Base-by-base conservation (phyloP, 2,797 vertebrate species). In the Fistularia commersonii region DNA sequence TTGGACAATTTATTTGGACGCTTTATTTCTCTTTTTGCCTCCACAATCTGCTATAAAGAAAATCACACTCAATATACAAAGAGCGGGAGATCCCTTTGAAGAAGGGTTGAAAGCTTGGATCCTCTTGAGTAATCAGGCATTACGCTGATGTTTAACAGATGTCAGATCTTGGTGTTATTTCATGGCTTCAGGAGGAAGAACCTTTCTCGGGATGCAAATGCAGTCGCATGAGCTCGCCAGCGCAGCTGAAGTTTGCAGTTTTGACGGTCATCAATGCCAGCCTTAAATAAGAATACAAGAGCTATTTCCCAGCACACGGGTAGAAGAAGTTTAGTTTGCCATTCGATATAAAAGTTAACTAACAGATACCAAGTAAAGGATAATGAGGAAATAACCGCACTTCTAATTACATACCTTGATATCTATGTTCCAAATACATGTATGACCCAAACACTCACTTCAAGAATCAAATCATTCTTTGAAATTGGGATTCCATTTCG, bases 141-240 rank as follows among this genome's bases (percentile, higher is more conserved):
- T 47, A 44, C 33, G 48, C 40, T 71, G 48, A 76, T 51, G 14
- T 33, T 9, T 11, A 45, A 32, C 66, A 76, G 50, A 71, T 67
- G 72, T 69, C 23, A 46, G 38, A 54, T 38, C 12, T 43, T 41
- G 44, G 11, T 51, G 39, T 46, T 40, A 33, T 45, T 41, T 48
- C 12, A 40, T 39, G 45, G 32, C 14, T 46, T 60, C 36, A 53
- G n/a, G 33, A 0, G 1, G 39, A 35, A 23, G 23, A 23, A 23
- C 23, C 23, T 23, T 23, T 23, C 23, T 23, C 23, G 23, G n/a
- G 45, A 47, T 51, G 35, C 41, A 40, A 37, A 44, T 11, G 14
- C 44, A 37, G 9, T 48, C 46, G 41, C 35, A 13, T 23, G 23
- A 23, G 23, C 23, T 23, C 23, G 23, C 23, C 23, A 23, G 23